phyloP scores from a whole-genome alignment of 1,140 invertebrate species.

The Dendrolimus kikuchii region DNA sequence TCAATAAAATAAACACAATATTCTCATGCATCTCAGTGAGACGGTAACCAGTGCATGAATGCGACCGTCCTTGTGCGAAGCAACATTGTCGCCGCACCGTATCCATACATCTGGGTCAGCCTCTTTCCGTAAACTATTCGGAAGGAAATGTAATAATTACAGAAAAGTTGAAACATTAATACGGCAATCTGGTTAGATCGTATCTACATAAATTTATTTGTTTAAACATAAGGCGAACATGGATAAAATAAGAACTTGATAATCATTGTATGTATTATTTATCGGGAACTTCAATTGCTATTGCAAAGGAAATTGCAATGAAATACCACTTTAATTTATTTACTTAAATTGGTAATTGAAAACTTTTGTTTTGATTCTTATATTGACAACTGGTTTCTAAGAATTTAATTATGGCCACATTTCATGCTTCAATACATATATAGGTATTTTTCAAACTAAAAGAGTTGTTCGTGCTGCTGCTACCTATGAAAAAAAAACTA shows the following conservation, averaged over 20 bases:
- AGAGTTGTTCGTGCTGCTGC: too few species aligned
- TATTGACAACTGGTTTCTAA: too few species aligned
- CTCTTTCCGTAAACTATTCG: conserved; percentile 29
- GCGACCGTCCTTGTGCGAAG: conserved; percentile 47
- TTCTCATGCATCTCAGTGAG: conserved; percentile 21
- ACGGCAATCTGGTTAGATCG: conserved; percentile 5
- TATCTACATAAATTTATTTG: conserved; percentile 4
- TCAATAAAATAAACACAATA: conserved; percentile 36
- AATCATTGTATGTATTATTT: too few species aligned
- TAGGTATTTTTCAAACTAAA: too few species aligned
- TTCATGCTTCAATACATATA: too few species aligned
- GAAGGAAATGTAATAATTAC: conserved; percentile 25
- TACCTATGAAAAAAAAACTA: too few species aligned
- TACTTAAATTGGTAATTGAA: too few species aligned
- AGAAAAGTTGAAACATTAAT: conserved; percentile 13
- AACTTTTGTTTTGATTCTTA: too few species aligned
- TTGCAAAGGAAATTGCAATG: too few species aligned
- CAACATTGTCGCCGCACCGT: conserved; percentile 26
- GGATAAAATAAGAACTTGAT: neutral
- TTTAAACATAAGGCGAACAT: neutral
- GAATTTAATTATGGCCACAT: too few species aligned
- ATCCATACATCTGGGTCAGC: conserved; percentile 34
- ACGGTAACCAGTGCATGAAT: conserved; percentile 40
- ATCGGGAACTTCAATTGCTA: too few species aligned
- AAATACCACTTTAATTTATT: too few species aligned